Conservation (phyloP, 1,140 invertebrate species). For the Caerostris extrusa region DNA sequence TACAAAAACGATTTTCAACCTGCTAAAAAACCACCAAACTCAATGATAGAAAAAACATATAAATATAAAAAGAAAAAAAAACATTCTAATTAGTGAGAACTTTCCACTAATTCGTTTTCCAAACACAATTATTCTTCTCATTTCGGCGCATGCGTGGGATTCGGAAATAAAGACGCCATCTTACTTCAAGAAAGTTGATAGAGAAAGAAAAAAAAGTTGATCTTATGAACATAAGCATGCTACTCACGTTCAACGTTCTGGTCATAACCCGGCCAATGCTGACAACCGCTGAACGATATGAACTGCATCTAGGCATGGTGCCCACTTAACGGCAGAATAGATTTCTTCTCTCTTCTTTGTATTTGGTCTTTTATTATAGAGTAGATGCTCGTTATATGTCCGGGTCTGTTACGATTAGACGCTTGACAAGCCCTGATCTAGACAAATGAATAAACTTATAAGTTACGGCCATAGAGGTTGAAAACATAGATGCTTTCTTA, state of each 20-base stretch:
- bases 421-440: conserved; percentile 6
- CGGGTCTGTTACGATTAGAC: conserved; percentile 24
- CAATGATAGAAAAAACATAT: not conserved
- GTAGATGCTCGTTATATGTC: conserved; percentile 18
- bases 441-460: conserved; percentile 43
- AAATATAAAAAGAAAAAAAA: not conserved
- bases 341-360: conserved; percentile 49
- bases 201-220: not conserved
- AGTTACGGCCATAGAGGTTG: conserved; percentile 15
- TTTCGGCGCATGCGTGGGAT: not conserved
- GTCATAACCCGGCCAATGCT: conserved; percentile 57
- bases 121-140: conserved; percentile 35
- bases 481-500: conserved; percentile 1
- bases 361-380: not conserved
- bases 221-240: conserved; percentile 17
- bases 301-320: conserved; percentile 67
- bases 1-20: not conserved
- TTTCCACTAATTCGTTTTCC: not conserved
- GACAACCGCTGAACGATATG: conserved; percentile 65
- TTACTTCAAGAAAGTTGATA: conserved; percentile 54
- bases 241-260: conserved; percentile 35
- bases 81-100: not conserved
- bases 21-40: not conserved
- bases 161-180: conserved; percentile 56
- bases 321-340: conserved; percentile 54